Evolutionary conservation across 2,888 invertebrate genomes (phyloP), one percentile per base, ranked within the genome.

Genomic region (Podotricha telesiphe): DNA sequence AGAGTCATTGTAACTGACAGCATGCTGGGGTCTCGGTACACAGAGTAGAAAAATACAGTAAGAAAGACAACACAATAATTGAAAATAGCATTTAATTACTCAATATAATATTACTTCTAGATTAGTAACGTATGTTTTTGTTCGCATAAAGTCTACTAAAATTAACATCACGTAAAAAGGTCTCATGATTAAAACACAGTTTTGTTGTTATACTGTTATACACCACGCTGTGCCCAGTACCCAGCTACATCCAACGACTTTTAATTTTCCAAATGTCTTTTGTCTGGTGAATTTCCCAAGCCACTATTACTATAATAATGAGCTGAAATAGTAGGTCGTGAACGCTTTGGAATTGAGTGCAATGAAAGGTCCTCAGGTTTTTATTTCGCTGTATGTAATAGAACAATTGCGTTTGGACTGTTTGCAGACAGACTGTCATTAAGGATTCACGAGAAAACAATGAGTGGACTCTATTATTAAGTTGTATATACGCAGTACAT

Each of bases 211-310:
- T 22, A 64, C 71, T 45, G 68, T 37, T 64, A 20, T 59, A 11
- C 40, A 34, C 53, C 47, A 55, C 20, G 37, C 71, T 70, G 72
- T 73, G 69, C 40, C 68, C n/a, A n/a, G 59, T 40, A 47, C 62
- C 47, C 48, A 48, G 45, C 42, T 51, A 34, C 70, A 71, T 66
- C 73, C 62, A 68, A 58, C 73, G 58, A 70, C 69, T 75, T 75
- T 84, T 85, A 82, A 83, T 84, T 82, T 82, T 80, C 78, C 69
- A 81, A 84, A 82, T 84, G 80, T 80, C 78, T 80, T 83, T 84
- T 83, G 80, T 81, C 78, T 77, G 70, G 71, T 70, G 70, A 74
- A 73, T 77, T 75, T 79, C 76, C 74, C 73, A 74, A 77, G 78
- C 79, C 76, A 73, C 76, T 77, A 78, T 80, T 80, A 78, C 79